phyloP scores from a whole-genome alignment of 2,888 invertebrate species.

The Caenorhabditis sulstoni region DNA sequence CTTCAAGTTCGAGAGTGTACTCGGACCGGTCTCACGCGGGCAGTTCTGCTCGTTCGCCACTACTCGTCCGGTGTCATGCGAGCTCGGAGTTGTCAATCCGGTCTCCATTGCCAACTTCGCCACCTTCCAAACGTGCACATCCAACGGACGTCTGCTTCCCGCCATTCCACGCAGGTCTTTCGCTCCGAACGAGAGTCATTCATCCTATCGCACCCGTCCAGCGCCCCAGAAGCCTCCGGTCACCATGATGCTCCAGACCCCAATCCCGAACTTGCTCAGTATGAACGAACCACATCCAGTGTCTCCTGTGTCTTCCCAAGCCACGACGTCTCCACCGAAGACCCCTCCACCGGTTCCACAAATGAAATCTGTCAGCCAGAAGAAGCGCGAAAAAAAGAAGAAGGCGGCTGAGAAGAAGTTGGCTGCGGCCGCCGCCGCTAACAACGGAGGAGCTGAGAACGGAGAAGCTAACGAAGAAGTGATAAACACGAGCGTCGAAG shows the following conservation, averaged over 20 bases:
- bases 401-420: slow-evolving; percentile 3
- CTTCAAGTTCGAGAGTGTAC: slow-evolving; percentile 4
- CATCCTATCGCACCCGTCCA: not conserved
- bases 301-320: not conserved
- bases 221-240: slow-evolving; percentile 4
- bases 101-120: not conserved
- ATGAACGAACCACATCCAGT: too few species aligned
- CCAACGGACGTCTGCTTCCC: slow-evolving; percentile 31
- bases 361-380: not conserved
- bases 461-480: not conserved
- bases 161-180: slow-evolving; percentile 25
- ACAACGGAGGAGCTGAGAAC: not conserved
- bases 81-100: slow-evolving; percentile 25
- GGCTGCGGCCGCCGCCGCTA: not conserved
- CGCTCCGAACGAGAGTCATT: not conserved
- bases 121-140: slow-evolving; percentile 16
- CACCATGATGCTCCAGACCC: slow-evolving; percentile 15
- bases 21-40: slow-evolving; percentile 16
- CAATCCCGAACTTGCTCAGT: too few species aligned
- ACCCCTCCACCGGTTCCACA: not conserved
- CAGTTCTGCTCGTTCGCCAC: slow-evolving; percentile 18
- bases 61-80: not conserved
- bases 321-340: not conserved
- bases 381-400: slow-evolving; percentile 13
- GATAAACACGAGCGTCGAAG: slow-evolving; percentile 10